phyloP scores from a whole-genome alignment of 2,113 vertebrate species.

The Nannobrachium achirus region DNA sequence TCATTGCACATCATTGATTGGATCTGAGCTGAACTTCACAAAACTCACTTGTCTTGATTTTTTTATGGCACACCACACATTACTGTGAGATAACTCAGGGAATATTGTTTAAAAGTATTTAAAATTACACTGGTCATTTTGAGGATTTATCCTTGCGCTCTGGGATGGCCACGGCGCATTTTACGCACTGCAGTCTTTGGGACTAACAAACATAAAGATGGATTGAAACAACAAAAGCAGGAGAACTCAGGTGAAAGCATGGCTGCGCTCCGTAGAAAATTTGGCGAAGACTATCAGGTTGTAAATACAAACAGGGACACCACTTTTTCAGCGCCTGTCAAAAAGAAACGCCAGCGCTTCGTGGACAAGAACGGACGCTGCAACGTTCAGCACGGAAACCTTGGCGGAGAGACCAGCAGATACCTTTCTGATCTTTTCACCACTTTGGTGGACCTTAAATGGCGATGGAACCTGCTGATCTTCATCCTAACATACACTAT shows the following conservation, averaged over 20 bases:
- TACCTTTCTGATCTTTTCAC: constrained; percentile 91
- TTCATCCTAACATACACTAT: constrained; percentile 89
- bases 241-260: constrained; percentile 65
- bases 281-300: constrained; percentile 87
- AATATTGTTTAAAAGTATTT: not conserved
- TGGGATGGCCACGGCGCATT: constrained; percentile 67
- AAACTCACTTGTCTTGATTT: not conserved
- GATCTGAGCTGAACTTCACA: constrained; percentile 49
- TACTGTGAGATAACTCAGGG: not conserved
- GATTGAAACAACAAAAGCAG: constrained; percentile 45
- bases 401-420: constrained; percentile 86
- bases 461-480: constrained; percentile 91
- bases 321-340: constrained; percentile 77
- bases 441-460: constrained; percentile 89
- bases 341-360: constrained; percentile 87
- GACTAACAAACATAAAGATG: constrained; percentile 44
- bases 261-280: constrained; percentile 86
- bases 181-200: constrained; percentile 70
- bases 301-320: constrained; percentile 76
- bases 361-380: constrained; percentile 92
- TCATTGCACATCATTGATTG: constrained; percentile 22
- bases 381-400: constrained; percentile 89
- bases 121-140: not conserved
- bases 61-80: not conserved
- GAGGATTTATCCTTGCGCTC: constrained; percentile 44